These are phyloP conservation scores for Uloborus diversus DNA, from an alignment of 1,140 invertebrate species.

Conservation along the genomic window DNA sequence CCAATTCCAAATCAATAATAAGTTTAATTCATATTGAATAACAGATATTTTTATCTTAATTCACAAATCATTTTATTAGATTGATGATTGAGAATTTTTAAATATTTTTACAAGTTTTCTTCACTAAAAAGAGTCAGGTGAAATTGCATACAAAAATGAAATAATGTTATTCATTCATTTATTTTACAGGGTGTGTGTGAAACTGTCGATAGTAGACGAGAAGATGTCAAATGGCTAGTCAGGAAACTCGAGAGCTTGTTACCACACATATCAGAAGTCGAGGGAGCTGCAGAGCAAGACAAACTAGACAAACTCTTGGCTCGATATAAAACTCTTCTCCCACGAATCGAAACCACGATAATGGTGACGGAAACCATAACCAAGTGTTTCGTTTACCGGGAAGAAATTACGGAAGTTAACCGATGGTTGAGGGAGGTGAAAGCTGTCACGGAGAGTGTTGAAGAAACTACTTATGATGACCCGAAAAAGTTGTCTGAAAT, in stretches of 20 bases:
- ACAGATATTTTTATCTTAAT: too few species aligned
- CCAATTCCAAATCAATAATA: too few species aligned
- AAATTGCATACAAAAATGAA: too few species aligned
- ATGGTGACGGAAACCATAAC: slow-evolving; percentile 90
- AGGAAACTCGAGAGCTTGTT: slow-evolving; percentile 84
- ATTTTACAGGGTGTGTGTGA: slow-evolving; percentile 79
- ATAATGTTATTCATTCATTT: slow-evolving; percentile 20
- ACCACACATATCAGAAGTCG: slow-evolving; percentile 79
- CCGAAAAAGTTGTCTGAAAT: slow-evolving; percentile 64
- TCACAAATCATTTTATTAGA: too few species aligned
- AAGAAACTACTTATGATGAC: slow-evolving; percentile 49
- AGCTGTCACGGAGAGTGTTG: slow-evolving; percentile 28
- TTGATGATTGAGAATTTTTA: too few species aligned
- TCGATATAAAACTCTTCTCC: slow-evolving; percentile 89
- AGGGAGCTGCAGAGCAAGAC: slow-evolving; percentile 76
- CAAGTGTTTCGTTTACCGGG: slow-evolving; percentile 89
- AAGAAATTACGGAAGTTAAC: slow-evolving; percentile 83
- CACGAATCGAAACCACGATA: slow-evolving; percentile 90
- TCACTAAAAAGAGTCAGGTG: too few species aligned
- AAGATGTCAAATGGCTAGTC: slow-evolving; percentile 94
- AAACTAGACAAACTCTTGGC: slow-evolving; percentile 83
- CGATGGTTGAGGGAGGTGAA: slow-evolving; percentile 64
- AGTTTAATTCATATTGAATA: too few species aligned
- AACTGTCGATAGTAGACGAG: slow-evolving; percentile 86
- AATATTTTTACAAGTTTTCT: too few species aligned